These are phyloP conservation scores for Platyrinchus mystaceus DNA, from an alignment of 2,797 vertebrate species.

Conservation along the genomic window DNA sequence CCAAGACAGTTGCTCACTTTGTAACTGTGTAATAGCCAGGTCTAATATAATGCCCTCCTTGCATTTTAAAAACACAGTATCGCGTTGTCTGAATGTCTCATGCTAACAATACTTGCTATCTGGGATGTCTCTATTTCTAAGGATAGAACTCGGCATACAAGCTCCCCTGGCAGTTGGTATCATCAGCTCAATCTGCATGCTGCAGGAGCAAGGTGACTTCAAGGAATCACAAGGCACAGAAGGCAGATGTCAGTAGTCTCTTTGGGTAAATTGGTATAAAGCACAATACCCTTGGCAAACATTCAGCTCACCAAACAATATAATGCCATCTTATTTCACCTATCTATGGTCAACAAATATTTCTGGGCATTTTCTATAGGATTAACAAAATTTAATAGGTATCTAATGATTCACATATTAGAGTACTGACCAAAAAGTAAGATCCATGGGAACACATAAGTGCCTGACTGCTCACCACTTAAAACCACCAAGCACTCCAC, in stretches of 20 bases:
- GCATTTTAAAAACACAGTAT: background rate
- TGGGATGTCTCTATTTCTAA: background rate
- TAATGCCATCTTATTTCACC: background rate
- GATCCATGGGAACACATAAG: fast-evolving
- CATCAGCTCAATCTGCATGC: fast-evolving
- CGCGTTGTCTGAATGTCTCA: background rate
- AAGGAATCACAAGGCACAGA: background rate
- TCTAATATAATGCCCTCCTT: background rate
- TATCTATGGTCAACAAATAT: background rate
- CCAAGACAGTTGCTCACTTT: background rate
- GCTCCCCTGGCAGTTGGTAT: fast-evolving
- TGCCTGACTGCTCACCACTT: background rate
- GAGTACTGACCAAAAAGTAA: background rate
- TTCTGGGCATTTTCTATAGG: background rate
- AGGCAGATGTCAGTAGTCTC: background rate
- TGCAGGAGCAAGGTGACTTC: background rate
- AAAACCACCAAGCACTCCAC: background rate
- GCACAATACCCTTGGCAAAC: background rate
- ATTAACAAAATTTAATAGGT: background rate
- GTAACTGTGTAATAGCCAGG: background rate
- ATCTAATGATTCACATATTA: background rate
- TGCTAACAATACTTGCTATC: background rate
- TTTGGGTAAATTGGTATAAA: background rate
- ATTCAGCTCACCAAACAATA: background rate
- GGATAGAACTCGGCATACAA: background rate